A percentile compares a stretch with the other conserved stretches of the same genome.
Evolutionary conservation across 2,797 vertebrate genomes (phyloP).

Genomic region (Hipposideros larvatus): DNA sequence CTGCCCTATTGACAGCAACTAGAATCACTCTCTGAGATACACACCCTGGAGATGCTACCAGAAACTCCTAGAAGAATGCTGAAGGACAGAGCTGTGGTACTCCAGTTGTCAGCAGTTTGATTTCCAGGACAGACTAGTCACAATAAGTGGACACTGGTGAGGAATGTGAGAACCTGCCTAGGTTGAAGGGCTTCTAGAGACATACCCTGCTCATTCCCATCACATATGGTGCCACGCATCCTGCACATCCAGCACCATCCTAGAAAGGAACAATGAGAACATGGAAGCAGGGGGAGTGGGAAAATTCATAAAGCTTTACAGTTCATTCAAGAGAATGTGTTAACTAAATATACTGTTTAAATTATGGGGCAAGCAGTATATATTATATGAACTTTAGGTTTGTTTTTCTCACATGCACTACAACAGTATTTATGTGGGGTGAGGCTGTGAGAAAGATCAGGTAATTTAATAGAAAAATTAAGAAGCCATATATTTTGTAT

Average conservation of each 20-base stretch:
- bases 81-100: not conserved
- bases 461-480: slow-evolving; percentile 27
- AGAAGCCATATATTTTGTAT: not conserved
- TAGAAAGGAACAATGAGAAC: not conserved
- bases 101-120: not conserved
- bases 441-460: not conserved
- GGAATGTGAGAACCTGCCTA: not conserved
- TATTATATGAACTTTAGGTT: not conserved
- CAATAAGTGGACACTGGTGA: not conserved
- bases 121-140: not conserved
- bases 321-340: not conserved
- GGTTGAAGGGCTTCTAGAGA: not conserved
- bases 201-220: rapidly evolving
- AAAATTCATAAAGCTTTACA: not conserved
- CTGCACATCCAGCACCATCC: not conserved
- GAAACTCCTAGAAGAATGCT: not conserved
- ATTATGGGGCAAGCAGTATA: not conserved
- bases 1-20: not conserved
- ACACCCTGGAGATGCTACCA: not conserved
- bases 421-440: not conserved
- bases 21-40: not conserved
- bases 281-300: rapidly evolving
- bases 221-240: rapidly evolving
- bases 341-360: not conserved
- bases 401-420: not conserved